Conservation (phyloP, 2,888 invertebrate species). For the Helicoverpa assulta region DNA sequence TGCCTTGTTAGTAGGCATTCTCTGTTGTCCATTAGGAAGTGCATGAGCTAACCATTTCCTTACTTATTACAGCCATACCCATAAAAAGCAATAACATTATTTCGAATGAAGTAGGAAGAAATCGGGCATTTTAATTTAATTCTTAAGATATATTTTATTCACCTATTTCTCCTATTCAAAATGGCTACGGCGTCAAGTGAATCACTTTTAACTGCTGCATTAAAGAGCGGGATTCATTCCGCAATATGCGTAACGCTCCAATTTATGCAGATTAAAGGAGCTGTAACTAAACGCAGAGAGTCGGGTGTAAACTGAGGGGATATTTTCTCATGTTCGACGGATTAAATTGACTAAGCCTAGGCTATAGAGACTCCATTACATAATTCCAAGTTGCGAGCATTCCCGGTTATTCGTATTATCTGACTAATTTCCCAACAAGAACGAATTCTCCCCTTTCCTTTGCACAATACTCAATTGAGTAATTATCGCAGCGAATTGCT, state of each 20-base stretch:
- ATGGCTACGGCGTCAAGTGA: constrained; percentile 54
- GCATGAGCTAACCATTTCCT: neutral
- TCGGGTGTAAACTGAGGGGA: constrained; percentile 56
- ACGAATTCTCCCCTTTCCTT: constrained; percentile 13
- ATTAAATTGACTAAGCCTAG: constrained; percentile 64
- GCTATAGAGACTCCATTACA: constrained; percentile 36
- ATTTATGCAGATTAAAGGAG: constrained; percentile 60
- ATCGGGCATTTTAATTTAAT: constrained; percentile 49
- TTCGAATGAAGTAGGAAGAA: constrained; percentile 27
- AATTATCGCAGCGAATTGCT: constrained; percentile 45
- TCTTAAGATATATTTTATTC: constrained; percentile 51
- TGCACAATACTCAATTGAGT: constrained; percentile 41
- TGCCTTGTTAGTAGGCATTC: neutral
- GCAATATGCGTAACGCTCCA: constrained; percentile 52
- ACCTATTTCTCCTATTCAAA: constrained; percentile 52
- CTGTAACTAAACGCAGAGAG: constrained; percentile 49
- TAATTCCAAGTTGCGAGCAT: constrained; percentile 48
- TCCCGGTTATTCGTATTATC: constrained; percentile 19
- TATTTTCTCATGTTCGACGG: constrained; percentile 68
- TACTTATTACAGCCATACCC: constrained; percentile 5
- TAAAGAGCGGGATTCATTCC: constrained; percentile 59
- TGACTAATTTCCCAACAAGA: constrained; percentile 22
- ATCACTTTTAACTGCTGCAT: constrained; percentile 58
- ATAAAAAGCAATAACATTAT: constrained; percentile 36
- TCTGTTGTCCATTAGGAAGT: neutral